Base-by-base conservation (phyloP, 2,888 invertebrate genomes). In the Leptinotarsa haldemani region DNA sequence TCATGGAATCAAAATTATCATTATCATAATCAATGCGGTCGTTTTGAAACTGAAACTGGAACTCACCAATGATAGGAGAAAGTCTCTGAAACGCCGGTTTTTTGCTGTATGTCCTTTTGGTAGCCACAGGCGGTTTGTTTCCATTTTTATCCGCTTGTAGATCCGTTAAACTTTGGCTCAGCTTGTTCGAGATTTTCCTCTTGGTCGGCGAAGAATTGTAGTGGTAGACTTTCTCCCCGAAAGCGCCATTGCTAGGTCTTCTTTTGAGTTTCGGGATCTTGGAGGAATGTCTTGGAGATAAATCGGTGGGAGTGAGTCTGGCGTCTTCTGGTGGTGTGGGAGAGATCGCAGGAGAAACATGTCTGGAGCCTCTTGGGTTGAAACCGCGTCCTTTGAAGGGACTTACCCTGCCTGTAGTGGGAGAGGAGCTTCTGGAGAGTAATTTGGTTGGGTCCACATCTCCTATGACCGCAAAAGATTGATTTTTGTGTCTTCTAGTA, bases 351-450 rank as follows among this genome's bases (percentile, higher is more conserved):
- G 88, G 87, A 3, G 87, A 87, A 9, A 84, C 86, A 77, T 86
- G 86, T 4, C 88, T 80, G 3, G 88, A 88, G 12, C 88, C 87
- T 12, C 80, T 69, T 0, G 88, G 86, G 78, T 88, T 88, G 78
- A 88, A 88, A 5, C 88, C 88, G 22, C 86, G 83, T 15, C 88
- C 88, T 67, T 86, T 83, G 75, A 88, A 88, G 0, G 88, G 88
- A 74, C 87, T 88, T 15, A 88, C 87, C 30, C 88, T 87, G 0
- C 81, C 78, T 7, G 84, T 79, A 12, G 84, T 87, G 5, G 86
- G 86, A 4, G 86, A 82, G 71, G 85, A 86, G 65, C 86, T 80
- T 1, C 86, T 85, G 9, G 81, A 82, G 0, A 84, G 82, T 70
- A 81, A 81, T 71, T 84, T 85, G 69, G 74, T 66, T 1, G 53